Base-by-base conservation (phyloP, 2,797 vertebrate genomes). In the Vespertilio murinus region DNA sequence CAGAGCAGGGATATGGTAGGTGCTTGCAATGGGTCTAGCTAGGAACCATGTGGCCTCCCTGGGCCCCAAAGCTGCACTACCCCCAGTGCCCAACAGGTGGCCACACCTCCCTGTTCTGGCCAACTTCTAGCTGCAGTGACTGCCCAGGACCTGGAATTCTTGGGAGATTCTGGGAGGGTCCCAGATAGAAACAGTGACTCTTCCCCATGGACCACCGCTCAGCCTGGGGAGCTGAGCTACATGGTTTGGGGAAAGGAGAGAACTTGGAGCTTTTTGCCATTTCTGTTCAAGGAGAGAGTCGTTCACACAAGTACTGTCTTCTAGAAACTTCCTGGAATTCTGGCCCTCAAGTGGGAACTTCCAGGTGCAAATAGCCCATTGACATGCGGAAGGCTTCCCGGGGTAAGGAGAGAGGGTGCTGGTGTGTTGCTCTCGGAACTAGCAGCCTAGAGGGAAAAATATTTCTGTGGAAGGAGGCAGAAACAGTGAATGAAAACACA, bases 61-160 rank as follows among this genome's bases (percentile, higher is more conserved):
- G n/a, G 35, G 38, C 23, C 82, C 18, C 59, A n/a, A 38, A 38
- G 35, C n/a, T 95, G 92, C 64, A 93, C 10, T 47, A 78, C 47
- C 69, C 13, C 38, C 0, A 1, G 69, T 74, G 45, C 18, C 94
- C 95, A 88, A 70, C 61, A 96, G 91, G 88, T 80, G 80, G 96
- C 96, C 77, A 90, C 91, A 95, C 28, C 11, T n/a, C 61, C 54
- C 47, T 61, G 69, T 35, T 70, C 59, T 87, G 64, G 38, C 47
- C 16, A 9, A 40, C 69, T 54, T 49, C 59, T 20, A 79, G 64
- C 18, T 16, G 23, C 25, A 23, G 18, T 17, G 45, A 47, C 25
- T 64, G 25, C 1, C 3, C 22, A 54, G 30, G 64, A 20, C 35
- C 8, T 0, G 6, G 45, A 13, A 8, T 47, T 88, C 38, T 20